Conservation (phyloP, 2,113 vertebrate species). For the Mohoua ochrocephala region DNA sequence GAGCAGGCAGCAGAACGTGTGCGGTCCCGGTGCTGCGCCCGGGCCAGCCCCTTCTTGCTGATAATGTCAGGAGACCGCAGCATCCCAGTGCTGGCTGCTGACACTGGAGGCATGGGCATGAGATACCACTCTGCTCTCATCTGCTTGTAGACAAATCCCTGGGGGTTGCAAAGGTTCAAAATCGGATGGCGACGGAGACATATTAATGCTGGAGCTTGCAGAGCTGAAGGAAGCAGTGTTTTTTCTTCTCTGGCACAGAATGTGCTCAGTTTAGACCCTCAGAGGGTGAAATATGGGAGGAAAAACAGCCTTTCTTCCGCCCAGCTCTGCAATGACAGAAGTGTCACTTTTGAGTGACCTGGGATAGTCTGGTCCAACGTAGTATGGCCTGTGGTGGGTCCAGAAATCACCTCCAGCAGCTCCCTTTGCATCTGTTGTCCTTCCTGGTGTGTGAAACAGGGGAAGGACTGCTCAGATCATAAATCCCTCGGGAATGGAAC, state of each 20-base stretch:
- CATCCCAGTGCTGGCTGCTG: neutral
- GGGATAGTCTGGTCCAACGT: neutral
- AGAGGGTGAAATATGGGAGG: neutral
- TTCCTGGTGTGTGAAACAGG: neutral
- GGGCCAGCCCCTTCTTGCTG: neutral
- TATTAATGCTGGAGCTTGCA: neutral
- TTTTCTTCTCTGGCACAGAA: neutral
- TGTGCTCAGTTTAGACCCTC: neutral
- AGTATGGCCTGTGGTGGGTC: neutral
- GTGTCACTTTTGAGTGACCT: neutral
- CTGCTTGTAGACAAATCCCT: neutral
- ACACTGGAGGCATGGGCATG: neutral
- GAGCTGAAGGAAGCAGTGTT: neutral
- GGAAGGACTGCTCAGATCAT: neutral
- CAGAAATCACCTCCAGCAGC: neutral
- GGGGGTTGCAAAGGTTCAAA: neutral
- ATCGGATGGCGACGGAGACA: neutral
- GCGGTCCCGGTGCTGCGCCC: accelerated
- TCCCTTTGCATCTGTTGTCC: neutral
- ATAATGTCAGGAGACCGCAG: neutral
- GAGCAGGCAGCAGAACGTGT: neutral
- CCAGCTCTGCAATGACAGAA: neutral
- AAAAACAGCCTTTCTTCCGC: neutral
- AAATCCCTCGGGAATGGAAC: neutral
- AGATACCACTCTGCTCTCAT: neutral